A percentile compares a stretch with the other conserved stretches of the same genome.
Evolutionary conservation across 2,797 vertebrate genomes (phyloP).

Genomic region (Nothura maculosa): DNA sequence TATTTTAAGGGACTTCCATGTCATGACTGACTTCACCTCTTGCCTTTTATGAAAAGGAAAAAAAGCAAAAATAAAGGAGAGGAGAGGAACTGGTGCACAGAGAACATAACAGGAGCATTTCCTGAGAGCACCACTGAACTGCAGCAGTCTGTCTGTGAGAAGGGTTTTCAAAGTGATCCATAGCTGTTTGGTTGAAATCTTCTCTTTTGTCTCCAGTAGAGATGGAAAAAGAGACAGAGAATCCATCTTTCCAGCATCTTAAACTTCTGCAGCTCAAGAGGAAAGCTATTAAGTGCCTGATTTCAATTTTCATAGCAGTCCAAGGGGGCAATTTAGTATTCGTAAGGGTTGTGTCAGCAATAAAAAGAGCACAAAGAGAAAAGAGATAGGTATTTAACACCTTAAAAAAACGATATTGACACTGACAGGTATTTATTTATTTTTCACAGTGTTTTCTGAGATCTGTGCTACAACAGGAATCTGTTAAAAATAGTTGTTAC

Average conservation of each 20-base stretch:
- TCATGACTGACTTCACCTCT: not conserved
- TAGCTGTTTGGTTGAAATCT: not conserved
- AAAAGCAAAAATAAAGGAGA: not conserved
- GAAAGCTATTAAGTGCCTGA: not conserved
- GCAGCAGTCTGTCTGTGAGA: not conserved
- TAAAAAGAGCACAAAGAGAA: not conserved
- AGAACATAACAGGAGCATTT: not conserved
- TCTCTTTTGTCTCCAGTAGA: not conserved
- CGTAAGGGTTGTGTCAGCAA: not conserved
- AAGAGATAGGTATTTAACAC: not conserved
- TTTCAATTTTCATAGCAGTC: not conserved
- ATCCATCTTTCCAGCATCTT: not conserved
- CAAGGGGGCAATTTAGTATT: not conserved
- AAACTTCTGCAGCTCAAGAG: not conserved
- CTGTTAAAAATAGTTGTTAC: conserved; percentile 11
- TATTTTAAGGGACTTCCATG: not conserved
- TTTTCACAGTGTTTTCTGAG: conserved; percentile 4
- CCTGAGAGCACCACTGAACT: not conserved
- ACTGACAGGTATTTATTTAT: not conserved
- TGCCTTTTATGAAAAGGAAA: not conserved
- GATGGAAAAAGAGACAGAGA: not conserved
- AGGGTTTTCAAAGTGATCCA: conserved; percentile 17
- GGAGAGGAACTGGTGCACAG: not conserved
- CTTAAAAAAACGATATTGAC: not conserved
- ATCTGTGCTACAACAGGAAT: not conserved